Evolutionary conservation across 2,113 vertebrate species (phyloP), one percentile per base, ranked within the genome.

Genomic region (Propithecus coquereli): DNA sequence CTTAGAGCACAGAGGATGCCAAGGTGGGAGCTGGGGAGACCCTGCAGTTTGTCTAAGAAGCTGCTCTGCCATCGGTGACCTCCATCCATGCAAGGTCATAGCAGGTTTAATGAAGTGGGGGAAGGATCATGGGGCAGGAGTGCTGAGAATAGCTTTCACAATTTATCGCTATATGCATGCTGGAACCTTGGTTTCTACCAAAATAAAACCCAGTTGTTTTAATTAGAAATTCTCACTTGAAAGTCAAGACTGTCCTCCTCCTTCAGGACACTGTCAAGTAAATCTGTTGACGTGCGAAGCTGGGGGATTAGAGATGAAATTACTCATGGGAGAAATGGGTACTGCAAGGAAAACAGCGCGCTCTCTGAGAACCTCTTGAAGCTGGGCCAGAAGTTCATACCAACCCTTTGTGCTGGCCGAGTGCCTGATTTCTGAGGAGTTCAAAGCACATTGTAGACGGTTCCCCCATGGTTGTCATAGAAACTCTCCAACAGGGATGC

Each of bases 291-390:
- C 66, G 54, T 57, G 71, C 82, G 85, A 97, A 81, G 43, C 43
- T 43, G 22, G 23, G 66, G 59, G 22, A 59, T 91, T 70, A 77
- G 32, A 84, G 61, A 94, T 88, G 47, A 92, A 92, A 92, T 61
- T 52, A 52, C 68, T 93, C 57, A 63, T 20, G n/a, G 76, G 65
- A 87, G 88, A 94, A 92, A 94, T 5, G 12, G 61, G 8, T n/a
- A 93, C 90, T 83, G 93, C 54, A 57, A 82, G 37, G 79, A 80
- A 95, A 96, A 86, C 54, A 91, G 22, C n/a, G 50, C 45, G n/a
- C n/a, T 63, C 45, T 97, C 89, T 71, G 80, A 80, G 57, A 95
- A 91, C 52, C 65, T 91, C 88, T 70, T 82, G 47, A 93, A 87
- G 65, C 95, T 52, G 87, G 59, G 84, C 65, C 71, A 77, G 84